phyloP scores from a whole-genome alignment of 2,888 invertebrate species.

The Meta bourneti region DNA sequence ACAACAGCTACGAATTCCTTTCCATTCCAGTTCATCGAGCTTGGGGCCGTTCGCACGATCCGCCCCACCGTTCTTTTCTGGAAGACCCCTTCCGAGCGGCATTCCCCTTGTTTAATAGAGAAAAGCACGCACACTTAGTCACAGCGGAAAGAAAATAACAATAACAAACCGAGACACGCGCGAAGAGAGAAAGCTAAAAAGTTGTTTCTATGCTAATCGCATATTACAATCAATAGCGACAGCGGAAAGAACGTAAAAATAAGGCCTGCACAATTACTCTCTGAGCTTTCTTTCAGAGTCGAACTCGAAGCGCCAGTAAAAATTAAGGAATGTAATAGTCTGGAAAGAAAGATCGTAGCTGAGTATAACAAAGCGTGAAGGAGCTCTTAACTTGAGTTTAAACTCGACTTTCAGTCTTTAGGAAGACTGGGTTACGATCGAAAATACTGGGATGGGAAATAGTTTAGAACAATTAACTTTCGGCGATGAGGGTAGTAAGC shows the following conservation, averaged over 20 bases:
- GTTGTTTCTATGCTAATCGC: constrained; percentile 26
- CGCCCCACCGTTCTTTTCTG: background rate
- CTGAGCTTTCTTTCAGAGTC: background rate
- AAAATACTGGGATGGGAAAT: background rate
- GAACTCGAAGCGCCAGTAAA: background rate
- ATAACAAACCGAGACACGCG: constrained; percentile 32
- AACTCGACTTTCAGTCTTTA: background rate
- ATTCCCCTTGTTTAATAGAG: background rate
- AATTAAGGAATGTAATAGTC: background rate
- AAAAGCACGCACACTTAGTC: background rate
- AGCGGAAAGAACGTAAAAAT: background rate
- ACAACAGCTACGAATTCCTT: too few relatives aligned
- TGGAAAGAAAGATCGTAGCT: background rate
- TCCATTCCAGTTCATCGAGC: too few relatives aligned
- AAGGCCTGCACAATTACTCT: background rate
- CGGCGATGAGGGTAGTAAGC: background rate
- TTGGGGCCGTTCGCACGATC: background rate
- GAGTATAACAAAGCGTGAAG: background rate
- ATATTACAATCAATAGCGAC: constrained; percentile 28
- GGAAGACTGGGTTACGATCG: too few relatives aligned
- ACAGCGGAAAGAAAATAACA: background rate
- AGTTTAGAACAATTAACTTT: background rate
- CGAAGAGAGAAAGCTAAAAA: background rate
- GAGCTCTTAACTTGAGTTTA: background rate
- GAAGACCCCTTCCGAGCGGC: background rate